phyloP scores from a whole-genome alignment of 2,888 invertebrate genomes.

The Dynastes hyllus region DNA sequence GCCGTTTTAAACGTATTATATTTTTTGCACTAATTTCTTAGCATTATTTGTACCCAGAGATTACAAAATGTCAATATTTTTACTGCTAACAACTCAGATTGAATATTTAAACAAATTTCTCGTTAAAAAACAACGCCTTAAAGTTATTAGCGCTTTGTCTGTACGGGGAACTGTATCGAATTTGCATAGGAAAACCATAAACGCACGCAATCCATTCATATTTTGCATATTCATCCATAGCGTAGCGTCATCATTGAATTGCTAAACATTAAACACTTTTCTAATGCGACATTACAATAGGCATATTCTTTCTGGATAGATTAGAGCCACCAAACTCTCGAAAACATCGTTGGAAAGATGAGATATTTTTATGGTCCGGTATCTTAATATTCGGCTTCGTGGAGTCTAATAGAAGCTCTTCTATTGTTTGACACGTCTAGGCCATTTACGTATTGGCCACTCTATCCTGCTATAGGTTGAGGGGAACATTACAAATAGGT shows the following conservation, averaged over 20 bases:
- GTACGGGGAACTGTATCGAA: too few species aligned
- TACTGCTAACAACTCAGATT: too few species aligned
- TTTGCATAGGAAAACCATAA: too few species aligned
- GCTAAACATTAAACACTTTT: neutral
- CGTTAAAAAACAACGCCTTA: too few species aligned
- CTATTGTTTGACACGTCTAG: slow-evolving; percentile 18
- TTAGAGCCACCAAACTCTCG: neutral
- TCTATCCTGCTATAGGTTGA: neutral
- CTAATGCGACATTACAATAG: too few species aligned
- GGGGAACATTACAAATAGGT: neutral
- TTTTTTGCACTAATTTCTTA: too few species aligned
- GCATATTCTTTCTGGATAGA: too few species aligned
- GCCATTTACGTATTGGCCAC: neutral
- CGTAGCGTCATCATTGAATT: slow-evolving; percentile 5
- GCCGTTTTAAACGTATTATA: too few species aligned
- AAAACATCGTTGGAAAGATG: slow-evolving; percentile 14
- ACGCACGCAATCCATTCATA: neutral
- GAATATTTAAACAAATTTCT: too few species aligned
- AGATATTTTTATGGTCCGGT: neutral
- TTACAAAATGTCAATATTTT: too few species aligned
- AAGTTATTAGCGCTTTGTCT: too few species aligned
- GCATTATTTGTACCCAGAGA: too few species aligned
- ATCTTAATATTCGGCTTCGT: neutral
- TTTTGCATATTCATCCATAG: neutral
- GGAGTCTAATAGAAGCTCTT: slow-evolving; percentile 15